Conservation (phyloP, 2,888 invertebrate genomes). For the Cataglyphis altisquamis region DNA sequence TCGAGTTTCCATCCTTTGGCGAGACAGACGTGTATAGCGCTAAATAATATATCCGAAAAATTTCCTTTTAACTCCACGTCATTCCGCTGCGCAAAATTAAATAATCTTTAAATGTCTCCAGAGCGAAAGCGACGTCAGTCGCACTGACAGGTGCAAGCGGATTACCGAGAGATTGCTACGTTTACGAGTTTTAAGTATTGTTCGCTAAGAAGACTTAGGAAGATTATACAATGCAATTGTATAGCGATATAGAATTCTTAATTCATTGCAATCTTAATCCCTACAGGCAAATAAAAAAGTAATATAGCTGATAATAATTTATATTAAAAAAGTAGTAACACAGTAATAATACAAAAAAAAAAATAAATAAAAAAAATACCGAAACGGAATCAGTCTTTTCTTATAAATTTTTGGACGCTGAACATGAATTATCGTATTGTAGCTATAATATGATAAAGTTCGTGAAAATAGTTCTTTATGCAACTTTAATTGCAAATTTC, state of each 20-base stretch:
- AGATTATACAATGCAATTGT: constrained; percentile 14
- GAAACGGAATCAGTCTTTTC: too few relatives aligned
- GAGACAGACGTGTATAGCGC: background rate
- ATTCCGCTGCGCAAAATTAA: constrained; percentile 3
- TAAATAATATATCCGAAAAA: constrained; percentile 37
- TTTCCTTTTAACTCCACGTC: background rate
- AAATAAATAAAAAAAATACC: too few relatives aligned
- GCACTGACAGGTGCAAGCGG: constrained; percentile 28
- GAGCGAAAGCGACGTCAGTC: constrained; percentile 37
- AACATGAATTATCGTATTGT: too few relatives aligned
- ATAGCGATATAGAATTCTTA: background rate
- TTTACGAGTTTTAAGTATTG: constrained; percentile 32
- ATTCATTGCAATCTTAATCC: background rate
- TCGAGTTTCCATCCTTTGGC: background rate
- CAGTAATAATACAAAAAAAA: too few relatives aligned
- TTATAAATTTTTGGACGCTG: too few relatives aligned
- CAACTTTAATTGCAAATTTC: too few relatives aligned
- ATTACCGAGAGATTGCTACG: constrained; percentile 23
- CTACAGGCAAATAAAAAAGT: background rate
- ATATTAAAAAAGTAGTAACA: background rate
- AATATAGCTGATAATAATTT: background rate
- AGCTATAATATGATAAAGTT: too few relatives aligned
- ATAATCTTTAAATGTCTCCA: constrained; percentile 43
- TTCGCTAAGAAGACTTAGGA: constrained; percentile 18
- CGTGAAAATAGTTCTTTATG: too few relatives aligned